phyloP scores from a whole-genome alignment of 2,113 vertebrate species.

The Pitta sordida region DNA sequence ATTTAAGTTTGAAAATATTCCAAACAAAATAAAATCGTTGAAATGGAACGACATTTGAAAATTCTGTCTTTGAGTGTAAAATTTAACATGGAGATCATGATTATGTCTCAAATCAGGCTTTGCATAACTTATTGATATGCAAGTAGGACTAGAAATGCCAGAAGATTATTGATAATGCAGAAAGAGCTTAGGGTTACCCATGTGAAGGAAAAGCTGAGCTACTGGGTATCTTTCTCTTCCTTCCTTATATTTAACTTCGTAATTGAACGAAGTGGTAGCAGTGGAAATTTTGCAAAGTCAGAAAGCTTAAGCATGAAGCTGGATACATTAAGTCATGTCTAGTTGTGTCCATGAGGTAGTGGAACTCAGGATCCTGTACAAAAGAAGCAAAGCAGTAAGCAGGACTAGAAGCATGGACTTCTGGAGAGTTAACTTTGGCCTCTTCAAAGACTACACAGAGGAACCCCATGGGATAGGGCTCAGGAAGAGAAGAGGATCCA shows the following conservation, averaged over 20 bases:
- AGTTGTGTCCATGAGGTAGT: not conserved
- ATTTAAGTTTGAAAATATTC: not conserved
- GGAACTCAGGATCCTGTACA: not conserved
- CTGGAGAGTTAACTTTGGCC: rapidly evolving
- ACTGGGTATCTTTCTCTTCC: not conserved
- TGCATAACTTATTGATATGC: not conserved
- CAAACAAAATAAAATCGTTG: not conserved
- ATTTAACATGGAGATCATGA: not conserved
- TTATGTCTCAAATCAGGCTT: not conserved
- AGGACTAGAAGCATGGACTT: not conserved
- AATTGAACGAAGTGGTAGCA: not conserved
- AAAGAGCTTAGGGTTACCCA: not conserved
- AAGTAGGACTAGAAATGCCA: not conserved
- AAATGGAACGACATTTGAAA: not conserved
- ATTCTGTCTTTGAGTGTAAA: not conserved
- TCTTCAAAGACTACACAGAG: not conserved
- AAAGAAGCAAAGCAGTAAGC: not conserved
- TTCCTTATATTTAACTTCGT: not conserved
- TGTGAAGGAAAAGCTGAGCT: not conserved
- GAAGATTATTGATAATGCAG: not conserved
- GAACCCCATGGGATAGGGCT: not conserved
- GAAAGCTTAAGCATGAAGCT: not conserved
- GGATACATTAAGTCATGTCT: not conserved
- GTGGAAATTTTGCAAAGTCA: not conserved
- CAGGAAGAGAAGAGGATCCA: too few relatives aligned